Percentiles rank a stretch among this genome's conserved stretches.
Conservation (phyloP, 2,888 invertebrate genomes). For the Pristionchus maxplancki region DNA sequence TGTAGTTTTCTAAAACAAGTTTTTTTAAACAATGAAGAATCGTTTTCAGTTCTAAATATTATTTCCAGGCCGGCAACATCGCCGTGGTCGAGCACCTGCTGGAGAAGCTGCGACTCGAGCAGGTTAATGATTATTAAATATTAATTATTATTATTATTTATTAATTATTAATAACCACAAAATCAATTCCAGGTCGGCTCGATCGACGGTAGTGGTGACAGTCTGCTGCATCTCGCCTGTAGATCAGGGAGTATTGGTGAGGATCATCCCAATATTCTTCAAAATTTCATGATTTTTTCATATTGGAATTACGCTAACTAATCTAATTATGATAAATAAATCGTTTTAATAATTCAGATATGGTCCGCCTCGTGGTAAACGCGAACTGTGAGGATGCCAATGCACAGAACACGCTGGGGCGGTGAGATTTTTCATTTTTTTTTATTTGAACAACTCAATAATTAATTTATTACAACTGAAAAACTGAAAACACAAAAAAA, state of each 20-base stretch:
- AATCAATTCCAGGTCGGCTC: slow-evolving; percentile 12
- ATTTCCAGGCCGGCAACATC: slow-evolving; percentile 88
- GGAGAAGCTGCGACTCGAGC: slow-evolving; percentile 88
- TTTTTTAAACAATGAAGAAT: too few species aligned
- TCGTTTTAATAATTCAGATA: slow-evolving; percentile 55
- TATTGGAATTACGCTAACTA: too few species aligned
- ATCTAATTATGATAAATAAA: not conserved
- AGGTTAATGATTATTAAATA: slow-evolving; percentile 82
- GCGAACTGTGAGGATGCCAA: slow-evolving; percentile 89
- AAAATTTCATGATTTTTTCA: too few species aligned
- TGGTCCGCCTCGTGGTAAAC: slow-evolving; percentile 65
- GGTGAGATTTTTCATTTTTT: not conserved
- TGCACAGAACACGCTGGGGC: slow-evolving; percentile 86
- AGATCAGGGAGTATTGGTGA: slow-evolving; percentile 81
- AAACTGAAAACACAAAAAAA: too few species aligned
- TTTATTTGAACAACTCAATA: not conserved
- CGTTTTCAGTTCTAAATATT: too few species aligned
- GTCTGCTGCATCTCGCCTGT: slow-evolving; percentile 95
- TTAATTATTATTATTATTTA: not conserved
- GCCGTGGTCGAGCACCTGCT: slow-evolving; percentile 95
- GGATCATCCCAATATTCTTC: slow-evolving; percentile 78
- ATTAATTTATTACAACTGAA: too few species aligned
- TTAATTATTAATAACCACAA: not conserved
- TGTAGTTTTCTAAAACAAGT: too few species aligned
- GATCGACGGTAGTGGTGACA: slow-evolving; percentile 86